Percentiles rank a stretch among this genome's conserved stretches.
Conservation (phyloP, 2,797 vertebrate species). For the Lagodon rhomboides region DNA sequence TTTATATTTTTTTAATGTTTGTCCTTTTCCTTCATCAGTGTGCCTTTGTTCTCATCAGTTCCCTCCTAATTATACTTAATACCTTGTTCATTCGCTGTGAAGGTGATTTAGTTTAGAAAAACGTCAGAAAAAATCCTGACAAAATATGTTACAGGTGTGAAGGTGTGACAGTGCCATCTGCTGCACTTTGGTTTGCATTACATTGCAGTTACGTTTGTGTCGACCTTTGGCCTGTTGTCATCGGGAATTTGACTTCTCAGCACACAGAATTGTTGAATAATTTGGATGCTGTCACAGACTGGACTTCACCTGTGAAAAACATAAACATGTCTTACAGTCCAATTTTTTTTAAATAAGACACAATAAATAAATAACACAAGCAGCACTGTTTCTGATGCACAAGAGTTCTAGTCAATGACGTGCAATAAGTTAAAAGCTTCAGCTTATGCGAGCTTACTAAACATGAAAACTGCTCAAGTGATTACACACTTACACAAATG, state of each 20-base stretch:
- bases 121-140: background rate
- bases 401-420: background rate
- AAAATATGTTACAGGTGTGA: background rate
- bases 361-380: background rate
- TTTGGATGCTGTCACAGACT: too few species aligned
- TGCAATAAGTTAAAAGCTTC: too few species aligned
- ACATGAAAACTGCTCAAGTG: background rate
- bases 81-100: background rate
- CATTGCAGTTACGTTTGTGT: constrained; percentile 1
- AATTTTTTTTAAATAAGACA: too few species aligned
- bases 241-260: background rate
- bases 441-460: background rate
- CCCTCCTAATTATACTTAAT: background rate
- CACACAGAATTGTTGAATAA: background rate
- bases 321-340: background rate
- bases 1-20: background rate
- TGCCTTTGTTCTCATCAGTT: background rate
- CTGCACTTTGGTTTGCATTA: constrained; percentile 41
- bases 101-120: background rate
- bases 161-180: constrained; percentile 65
- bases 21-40: background rate
- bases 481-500: background rate
- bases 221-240: background rate
- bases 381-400: background rate
- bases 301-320: background rate